These are phyloP conservation scores for Rhinoraja longicauda DNA, from an alignment of 2,797 vertebrate species.

Conservation along the genomic window DNA sequence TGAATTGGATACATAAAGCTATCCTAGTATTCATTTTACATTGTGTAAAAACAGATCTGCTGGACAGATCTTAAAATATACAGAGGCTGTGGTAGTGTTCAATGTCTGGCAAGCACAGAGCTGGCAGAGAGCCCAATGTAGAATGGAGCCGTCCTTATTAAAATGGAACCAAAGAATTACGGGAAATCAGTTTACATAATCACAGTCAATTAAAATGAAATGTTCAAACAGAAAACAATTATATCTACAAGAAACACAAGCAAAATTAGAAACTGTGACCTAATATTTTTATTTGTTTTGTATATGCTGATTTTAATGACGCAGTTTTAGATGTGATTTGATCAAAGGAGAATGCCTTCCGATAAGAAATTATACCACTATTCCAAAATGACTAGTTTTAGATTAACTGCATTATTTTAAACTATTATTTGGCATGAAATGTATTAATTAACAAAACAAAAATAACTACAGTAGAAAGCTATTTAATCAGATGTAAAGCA, in stretches of 20 bases:
- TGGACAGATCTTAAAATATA: conserved; percentile 21
- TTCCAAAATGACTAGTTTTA: not conserved
- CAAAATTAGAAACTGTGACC: not conserved
- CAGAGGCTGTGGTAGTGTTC: not conserved
- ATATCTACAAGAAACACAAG: conserved; percentile 37
- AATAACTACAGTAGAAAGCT: not conserved
- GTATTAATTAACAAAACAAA: not conserved
- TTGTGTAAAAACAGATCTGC: not conserved
- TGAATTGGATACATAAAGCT: not conserved
- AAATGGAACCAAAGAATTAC: conserved; percentile 30
- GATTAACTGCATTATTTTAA: not conserved
- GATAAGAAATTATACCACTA: conserved; percentile 4
- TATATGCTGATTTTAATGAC: not conserved
- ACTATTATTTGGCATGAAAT: not conserved
- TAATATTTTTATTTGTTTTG: conserved; percentile 31
- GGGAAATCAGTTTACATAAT: conserved; percentile 34
- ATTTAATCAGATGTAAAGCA: not conserved
- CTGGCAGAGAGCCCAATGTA: not conserved
- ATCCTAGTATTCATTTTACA: not conserved
- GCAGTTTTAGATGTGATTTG: not conserved
- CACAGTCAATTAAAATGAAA: conserved; percentile 18
- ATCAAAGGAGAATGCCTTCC: not conserved
- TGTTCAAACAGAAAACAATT: conserved; percentile 26
- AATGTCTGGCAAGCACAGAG: conserved; percentile 13
- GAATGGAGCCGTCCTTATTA: conserved; percentile 16